Conservation (phyloP, 2,113 vertebrate genomes). For the Ciconia maguari region DNA sequence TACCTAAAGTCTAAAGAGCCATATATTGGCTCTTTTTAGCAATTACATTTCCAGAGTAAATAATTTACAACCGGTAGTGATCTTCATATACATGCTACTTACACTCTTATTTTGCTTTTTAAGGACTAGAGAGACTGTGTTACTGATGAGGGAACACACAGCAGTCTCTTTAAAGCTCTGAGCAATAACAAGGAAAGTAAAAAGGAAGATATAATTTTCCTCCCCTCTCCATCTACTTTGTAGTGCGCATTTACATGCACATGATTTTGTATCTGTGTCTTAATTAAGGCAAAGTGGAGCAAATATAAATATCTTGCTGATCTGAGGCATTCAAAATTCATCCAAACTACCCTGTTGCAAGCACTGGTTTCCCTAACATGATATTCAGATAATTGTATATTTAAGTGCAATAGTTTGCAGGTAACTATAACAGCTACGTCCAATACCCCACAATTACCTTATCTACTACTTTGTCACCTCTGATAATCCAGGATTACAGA, state of each 20-base stretch:
- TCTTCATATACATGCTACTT: neutral
- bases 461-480: neutral
- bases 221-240: neutral
- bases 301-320: neutral
- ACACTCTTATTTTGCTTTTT: neutral
- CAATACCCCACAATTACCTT: neutral
- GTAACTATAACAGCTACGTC: neutral
- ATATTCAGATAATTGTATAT: neutral
- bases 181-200: neutral
- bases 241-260: neutral
- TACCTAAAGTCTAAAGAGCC: neutral
- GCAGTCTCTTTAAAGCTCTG: neutral
- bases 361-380: neutral
- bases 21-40: neutral
- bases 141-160: neutral
- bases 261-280: neutral
- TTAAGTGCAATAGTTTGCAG: neutral
- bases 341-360: neutral
- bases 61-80: neutral
- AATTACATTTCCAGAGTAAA: neutral
- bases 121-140: neutral
- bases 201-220: neutral
- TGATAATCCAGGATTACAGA: neutral
- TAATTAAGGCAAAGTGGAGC: neutral
- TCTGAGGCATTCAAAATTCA: neutral